Conservation (phyloP, 2,888 invertebrate species). For the Harpagoxenus sublaevis region DNA sequence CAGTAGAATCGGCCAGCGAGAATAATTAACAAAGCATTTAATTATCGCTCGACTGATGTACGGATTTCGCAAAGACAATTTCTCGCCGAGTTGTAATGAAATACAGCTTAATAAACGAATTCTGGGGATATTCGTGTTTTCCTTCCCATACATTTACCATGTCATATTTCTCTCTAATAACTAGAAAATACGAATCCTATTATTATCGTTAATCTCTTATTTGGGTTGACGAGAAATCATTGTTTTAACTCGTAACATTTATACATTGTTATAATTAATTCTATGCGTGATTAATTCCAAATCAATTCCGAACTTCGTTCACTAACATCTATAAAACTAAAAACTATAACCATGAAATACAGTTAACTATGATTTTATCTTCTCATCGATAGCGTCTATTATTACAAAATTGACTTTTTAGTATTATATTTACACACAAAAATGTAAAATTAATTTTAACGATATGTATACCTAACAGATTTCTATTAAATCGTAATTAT, state of each 20-base stretch:
- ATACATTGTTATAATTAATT: constrained; percentile 25
- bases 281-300: constrained; percentile 7
- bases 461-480: not conserved
- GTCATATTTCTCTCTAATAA: constrained; percentile 37
- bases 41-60: constrained; percentile 62
- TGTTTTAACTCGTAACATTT: constrained; percentile 31
- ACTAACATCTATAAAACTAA: not conserved
- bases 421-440: not conserved
- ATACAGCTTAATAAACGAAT: constrained; percentile 51
- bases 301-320: not conserved
- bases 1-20: constrained; percentile 44
- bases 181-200: constrained; percentile 43
- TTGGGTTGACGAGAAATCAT: constrained; percentile 27
- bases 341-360: not conserved
- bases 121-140: constrained; percentile 29
- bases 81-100: constrained; percentile 47
- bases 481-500: not conserved
- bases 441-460: constrained; percentile 18
- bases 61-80: constrained; percentile 55
- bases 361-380: not conserved
- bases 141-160: constrained; percentile 32
- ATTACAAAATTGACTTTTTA: not conserved
- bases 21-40: constrained; percentile 70
- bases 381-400: not conserved
- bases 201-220: constrained; percentile 47